Evolutionary conservation across 2,113 vertebrate genomes (phyloP).

Genomic region (Xyrauchen texanus): DNA sequence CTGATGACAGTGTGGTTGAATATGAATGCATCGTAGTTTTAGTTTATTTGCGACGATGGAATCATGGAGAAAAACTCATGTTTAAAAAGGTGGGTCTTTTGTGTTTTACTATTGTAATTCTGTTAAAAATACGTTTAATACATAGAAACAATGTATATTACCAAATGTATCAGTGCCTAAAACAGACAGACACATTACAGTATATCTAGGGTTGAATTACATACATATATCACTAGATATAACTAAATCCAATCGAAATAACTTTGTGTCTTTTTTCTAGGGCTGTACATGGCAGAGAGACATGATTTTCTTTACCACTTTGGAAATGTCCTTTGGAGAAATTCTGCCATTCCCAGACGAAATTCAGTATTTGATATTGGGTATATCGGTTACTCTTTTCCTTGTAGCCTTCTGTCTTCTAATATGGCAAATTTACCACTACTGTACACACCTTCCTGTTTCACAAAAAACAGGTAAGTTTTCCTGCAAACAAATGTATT

Average conservation of each 20-base stretch:
- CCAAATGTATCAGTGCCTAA: no score
- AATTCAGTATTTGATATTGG: constrained; percentile 71
- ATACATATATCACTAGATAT: no score
- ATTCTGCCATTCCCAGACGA: constrained; percentile 63
- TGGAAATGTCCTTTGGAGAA: constrained; percentile 38
- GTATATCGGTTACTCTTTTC: constrained; percentile 66
- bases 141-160: background rate
- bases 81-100: background rate
- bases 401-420: constrained; percentile 70
- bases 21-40: background rate
- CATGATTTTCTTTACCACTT: constrained; percentile 36
- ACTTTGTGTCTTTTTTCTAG: background rate
- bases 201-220: no score
- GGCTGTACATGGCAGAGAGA: constrained; percentile 18
- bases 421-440: constrained; percentile 72
- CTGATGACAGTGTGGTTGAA: background rate
- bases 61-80: background rate
- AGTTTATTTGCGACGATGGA: background rate
- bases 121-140: background rate
- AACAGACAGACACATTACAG: no score
- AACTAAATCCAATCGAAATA: background rate
- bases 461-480: constrained; percentile 57
- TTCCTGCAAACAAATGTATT: background rate
- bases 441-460: constrained; percentile 49
- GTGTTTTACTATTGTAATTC: background rate